Base-by-base conservation (phyloP, 2,888 invertebrate species). In the Malachius bipustulatus region DNA sequence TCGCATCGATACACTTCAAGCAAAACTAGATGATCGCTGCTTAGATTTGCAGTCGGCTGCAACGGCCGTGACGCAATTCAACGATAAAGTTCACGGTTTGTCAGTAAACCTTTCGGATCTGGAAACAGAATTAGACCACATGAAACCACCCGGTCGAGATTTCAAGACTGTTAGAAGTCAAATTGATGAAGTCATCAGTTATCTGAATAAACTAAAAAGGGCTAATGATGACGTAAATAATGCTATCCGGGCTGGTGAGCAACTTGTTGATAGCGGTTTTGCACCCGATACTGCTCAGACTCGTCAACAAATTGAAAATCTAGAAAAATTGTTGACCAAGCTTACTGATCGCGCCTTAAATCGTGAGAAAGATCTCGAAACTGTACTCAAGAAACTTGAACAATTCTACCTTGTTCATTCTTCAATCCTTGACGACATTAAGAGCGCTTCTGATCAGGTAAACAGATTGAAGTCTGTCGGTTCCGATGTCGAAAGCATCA, bases 401-500 rank as follows among this genome's bases (percentile, higher is more conserved):
- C 77, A 79, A 16, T 91, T 94, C 71, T 88, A 90, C 62, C 76
- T 82, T 48, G 70, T 73, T 0, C 83, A 85, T 50, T 72, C 76
- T 28, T 71, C 72, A 16, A 76, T 82, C 3, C 68, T 84, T 55
- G 79, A 82, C 34, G 82, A 85, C 40, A 77, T 91, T 10, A 71
- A 76, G 38, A 80, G 82, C 51, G 78, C 77, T 36, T 49, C 74
- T n/a, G 81, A 82, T 40, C 80, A 87, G 56, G 70, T 88, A 16
- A 70, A 75, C n/a, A 72, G 73, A 50, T 73, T 90, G 46, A 88
- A 87, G 56, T 83, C 91, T 0, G 82, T 93, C 0, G 88, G 88
- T 3, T 88, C 89, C 0, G 94, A 96, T 55, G 81, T 93, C 14
- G 89, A 89, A 40, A 82, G 82, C 41, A 91, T 96, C 51, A 73